A percentile compares a stretch with the other conserved stretches of the same genome.
Conservation (phyloP, 2,888 invertebrate genomes). For the Meta bourneti region DNA sequence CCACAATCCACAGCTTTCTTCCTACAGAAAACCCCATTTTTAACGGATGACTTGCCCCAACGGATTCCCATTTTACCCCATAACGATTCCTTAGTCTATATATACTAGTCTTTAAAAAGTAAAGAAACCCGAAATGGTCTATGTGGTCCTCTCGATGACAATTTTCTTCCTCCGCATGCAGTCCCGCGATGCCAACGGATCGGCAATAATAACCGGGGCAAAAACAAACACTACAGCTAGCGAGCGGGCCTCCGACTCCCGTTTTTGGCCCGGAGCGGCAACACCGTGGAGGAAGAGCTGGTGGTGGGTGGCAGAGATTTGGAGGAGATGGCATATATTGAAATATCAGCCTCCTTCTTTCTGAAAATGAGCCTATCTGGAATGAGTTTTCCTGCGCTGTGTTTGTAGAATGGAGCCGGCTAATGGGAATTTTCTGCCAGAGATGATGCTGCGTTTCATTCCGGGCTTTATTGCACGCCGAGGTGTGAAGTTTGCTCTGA, state of each 20-base stretch:
- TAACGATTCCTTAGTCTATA: too few species aligned
- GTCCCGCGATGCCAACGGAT: not conserved
- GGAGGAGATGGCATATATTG: slow-evolving; percentile 49
- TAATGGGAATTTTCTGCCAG: slow-evolving; percentile 39
- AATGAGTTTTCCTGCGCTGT: slow-evolving; percentile 1
- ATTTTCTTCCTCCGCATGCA: not conserved
- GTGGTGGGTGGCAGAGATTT: slow-evolving; percentile 13
- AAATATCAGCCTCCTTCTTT: slow-evolving; percentile 23
- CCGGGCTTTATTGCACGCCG: not conserved
- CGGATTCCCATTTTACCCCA: not conserved
- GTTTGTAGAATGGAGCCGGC: slow-evolving; percentile 23
- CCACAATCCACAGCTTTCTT: too few species aligned
- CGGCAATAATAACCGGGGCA: slow-evolving; percentile 46
- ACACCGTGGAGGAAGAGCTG: not conserved
- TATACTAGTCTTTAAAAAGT: too few species aligned
- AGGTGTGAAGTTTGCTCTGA: not conserved
- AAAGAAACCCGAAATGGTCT: too few species aligned
- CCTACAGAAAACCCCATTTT: not conserved
- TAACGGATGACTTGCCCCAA: not conserved
- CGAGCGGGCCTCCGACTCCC: not conserved
- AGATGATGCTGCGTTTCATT: not conserved
- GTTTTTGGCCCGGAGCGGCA: slow-evolving; percentile 5
- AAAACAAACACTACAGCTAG: slow-evolving; percentile 64
- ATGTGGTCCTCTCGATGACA: not conserved
- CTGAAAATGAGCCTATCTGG: slow-evolving; percentile 42